phyloP scores from a whole-genome alignment of 2,888 invertebrate genomes.

The Zonitis immaculata region DNA sequence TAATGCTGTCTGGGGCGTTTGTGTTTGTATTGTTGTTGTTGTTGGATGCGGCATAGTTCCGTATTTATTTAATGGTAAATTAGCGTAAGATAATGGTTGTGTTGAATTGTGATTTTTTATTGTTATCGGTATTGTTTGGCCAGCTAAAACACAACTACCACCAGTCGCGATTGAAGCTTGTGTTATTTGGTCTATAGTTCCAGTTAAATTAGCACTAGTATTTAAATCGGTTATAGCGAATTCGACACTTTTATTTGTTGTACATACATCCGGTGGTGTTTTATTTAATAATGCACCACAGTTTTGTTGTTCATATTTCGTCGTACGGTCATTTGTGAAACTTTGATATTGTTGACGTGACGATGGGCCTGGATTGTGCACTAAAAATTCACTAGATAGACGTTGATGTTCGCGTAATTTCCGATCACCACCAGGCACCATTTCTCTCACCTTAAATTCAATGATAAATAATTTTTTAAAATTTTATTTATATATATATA shows the following conservation, averaged over 20 bases:
- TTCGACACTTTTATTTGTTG: conserved; percentile 46
- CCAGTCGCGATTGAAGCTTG: conserved; percentile 22
- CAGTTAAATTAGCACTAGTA: conserved; percentile 31
- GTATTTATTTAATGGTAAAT: conserved; percentile 38
- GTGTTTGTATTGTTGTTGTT: too few species aligned
- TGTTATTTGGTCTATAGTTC: conserved; percentile 35
- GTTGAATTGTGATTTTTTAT: conserved; percentile 44
- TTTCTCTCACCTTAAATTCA: conserved; percentile 59
- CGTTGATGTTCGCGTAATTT: conserved; percentile 55
- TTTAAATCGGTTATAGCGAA: conserved; percentile 31
- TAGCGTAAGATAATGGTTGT: conserved; percentile 32
- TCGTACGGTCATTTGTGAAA: conserved; percentile 30
- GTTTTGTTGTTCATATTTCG: conserved; percentile 44
- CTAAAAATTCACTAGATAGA: conserved; percentile 52
- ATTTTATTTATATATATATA: too few species aligned
- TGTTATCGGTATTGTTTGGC: conserved; percentile 49
- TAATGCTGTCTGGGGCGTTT: conserved; percentile 39
- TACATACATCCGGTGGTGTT: conserved; percentile 51
- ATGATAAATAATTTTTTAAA: too few species aligned
- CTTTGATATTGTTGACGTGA: conserved; percentile 37
- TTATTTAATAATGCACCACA: conserved; percentile 47
- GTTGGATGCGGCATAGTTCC: conserved; percentile 46
- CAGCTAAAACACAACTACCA: conserved; percentile 38
- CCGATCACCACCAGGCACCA: conserved; percentile 58
- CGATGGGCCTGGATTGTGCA: conserved; percentile 37